Conservation (phyloP, 2,888 invertebrate genomes). For the Erebia epiphron region DNA sequence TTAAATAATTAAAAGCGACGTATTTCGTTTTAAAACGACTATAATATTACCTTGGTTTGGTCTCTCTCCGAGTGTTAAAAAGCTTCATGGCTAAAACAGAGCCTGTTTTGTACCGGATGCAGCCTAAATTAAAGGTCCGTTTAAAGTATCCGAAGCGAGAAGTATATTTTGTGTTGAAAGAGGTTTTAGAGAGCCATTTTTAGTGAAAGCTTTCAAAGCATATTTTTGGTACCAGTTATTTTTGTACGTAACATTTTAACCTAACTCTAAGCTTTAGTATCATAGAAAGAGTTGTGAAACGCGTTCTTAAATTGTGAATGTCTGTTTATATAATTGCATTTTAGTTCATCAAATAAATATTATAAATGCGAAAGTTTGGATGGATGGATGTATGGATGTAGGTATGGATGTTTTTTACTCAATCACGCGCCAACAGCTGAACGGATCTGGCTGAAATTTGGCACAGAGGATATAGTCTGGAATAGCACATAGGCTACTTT, state of each 20-base stretch:
- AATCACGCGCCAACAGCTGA: too few species aligned
- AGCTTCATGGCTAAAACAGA: background rate
- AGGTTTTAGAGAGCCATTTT: background rate
- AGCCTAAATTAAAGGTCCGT: constrained; percentile 11
- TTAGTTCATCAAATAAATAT: background rate
- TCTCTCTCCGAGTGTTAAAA: constrained; percentile 46
- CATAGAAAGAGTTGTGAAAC: background rate
- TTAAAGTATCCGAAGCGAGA: constrained; percentile 10
- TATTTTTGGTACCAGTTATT: background rate
- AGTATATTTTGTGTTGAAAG: constrained; percentile 10
- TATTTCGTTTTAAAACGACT: constrained; percentile 32
- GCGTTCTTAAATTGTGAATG: background rate
- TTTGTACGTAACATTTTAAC: background rate
- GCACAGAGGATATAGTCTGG: too few species aligned
- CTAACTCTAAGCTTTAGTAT: background rate
- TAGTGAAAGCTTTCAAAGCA: background rate
- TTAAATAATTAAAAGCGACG: constrained; percentile 33
- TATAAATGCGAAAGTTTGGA: too few species aligned
- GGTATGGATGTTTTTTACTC: too few species aligned
- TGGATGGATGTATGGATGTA: too few species aligned
- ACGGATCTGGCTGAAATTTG: too few species aligned
- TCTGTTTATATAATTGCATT: background rate
- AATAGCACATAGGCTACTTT: too few species aligned
- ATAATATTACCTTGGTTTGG: constrained; percentile 42
- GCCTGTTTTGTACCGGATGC: constrained; percentile 1